Evolutionary conservation across 2,797 vertebrate genomes (phyloP), one percentile per base, ranked within the genome.

Genomic region (Ptychobarbus kaznakovi): DNA sequence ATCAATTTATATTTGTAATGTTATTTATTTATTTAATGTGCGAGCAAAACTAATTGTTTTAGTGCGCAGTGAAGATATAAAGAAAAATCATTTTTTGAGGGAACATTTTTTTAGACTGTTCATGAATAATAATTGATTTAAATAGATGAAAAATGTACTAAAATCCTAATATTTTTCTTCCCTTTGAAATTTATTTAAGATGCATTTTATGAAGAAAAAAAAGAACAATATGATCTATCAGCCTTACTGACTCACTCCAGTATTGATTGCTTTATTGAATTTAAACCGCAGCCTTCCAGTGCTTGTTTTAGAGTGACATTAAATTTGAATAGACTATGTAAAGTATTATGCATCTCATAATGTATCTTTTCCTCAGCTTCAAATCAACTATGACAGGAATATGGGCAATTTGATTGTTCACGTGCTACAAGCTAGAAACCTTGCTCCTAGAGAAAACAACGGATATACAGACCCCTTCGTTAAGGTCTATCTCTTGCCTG

Each of bases 381-480:
- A 99, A 95, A 97, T 99, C 94, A 99, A 96, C 95, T 99, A 99
- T 84, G 98, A 99, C 94, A 97, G 96, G 89, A 97, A 97, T 92
- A 95, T 99, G 87, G 98, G 98, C 89, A 99, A 99, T 93, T 93
- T 99, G 82, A 98, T 99, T 90, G 97, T 99, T 89, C 98, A 99
- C 42, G 96, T 99, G 87, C 96, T 99, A 88, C 98, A 99, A 95
- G 98, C 98, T 90, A 97, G 98, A 94, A 98, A 98, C 93, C 95
- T 99, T 63, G 96, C 96, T 87, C 96, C 95, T 32, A 94, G 97
- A 91, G 98, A 99, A 92, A 98, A 97, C 92, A 98, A 99, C 2
- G 96, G 97, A 85, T 99, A 99, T 93, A 99, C 98, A 0, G 98
- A 99, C 88, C 98, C 98, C 6, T 99, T 99, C 89, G 98, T 99